phyloP scores from a whole-genome alignment of 2,888 invertebrate species.

The Glomeris marginata region DNA sequence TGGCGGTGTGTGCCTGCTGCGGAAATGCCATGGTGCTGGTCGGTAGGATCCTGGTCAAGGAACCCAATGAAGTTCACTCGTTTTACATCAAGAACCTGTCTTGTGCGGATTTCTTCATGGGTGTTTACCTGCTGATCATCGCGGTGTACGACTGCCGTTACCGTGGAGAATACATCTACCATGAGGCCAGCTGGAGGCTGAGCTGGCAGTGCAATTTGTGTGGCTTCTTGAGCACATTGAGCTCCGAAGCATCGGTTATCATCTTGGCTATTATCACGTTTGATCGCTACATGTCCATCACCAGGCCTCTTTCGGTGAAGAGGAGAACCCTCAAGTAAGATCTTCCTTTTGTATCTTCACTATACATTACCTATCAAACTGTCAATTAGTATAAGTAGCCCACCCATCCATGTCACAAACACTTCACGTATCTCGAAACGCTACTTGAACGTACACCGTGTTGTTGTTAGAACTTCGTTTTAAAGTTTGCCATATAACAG shows the following conservation, averaged over 20 bases:
- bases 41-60: constrained; percentile 19
- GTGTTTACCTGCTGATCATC: constrained; percentile 43
- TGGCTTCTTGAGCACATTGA: constrained; percentile 41
- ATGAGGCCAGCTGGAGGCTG: constrained; percentile 43
- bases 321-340: constrained; percentile 25
- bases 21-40: constrained; percentile 18
- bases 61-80: constrained; percentile 35
- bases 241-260: constrained; percentile 45
- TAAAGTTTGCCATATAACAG: too few species aligned
- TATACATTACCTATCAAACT: constrained; percentile 8
- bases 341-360: too few species aligned
- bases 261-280: constrained; percentile 43
- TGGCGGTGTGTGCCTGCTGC: constrained; percentile 23
- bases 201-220: constrained; percentile 40
- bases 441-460: too few species aligned
- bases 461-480: too few species aligned
- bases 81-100: constrained; percentile 46
- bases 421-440: too few species aligned
- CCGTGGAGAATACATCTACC: constrained; percentile 40
- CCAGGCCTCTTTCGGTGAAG: constrained; percentile 38
- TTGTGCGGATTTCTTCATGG: constrained; percentile 46
- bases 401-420: too few species aligned
- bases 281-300: constrained; percentile 44
- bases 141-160: constrained; percentile 39
- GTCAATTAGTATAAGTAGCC: too few species aligned